A percentile compares a stretch with the other conserved stretches of the same genome.
Evolutionary conservation across 2,797 vertebrate species (phyloP).

Genomic region (Sebastes steindachneri): DNA sequence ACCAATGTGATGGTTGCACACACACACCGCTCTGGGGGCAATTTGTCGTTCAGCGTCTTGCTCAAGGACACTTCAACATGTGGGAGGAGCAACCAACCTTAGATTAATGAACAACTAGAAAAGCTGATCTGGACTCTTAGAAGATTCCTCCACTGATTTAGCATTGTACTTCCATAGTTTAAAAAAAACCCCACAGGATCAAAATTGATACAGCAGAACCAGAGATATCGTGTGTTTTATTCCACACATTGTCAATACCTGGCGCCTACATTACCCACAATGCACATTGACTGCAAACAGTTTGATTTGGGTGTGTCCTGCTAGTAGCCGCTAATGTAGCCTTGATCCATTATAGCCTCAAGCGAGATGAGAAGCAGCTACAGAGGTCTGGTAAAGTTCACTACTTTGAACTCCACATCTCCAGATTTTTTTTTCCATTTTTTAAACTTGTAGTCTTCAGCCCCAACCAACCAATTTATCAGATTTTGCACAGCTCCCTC

Average conservation of each 20-base stretch:
- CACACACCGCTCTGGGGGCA: not conserved
- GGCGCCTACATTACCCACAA: too few species aligned
- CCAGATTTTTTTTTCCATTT: not conserved
- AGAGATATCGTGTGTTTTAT: fast-evolving
- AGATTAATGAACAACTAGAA: not conserved
- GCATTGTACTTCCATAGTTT: too few species aligned
- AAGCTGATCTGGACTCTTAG: not conserved
- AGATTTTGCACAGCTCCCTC: not conserved
- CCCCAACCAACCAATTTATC: not conserved
- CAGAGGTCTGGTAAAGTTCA: not conserved
- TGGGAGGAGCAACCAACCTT: not conserved
- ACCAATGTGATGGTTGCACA: too few species aligned
- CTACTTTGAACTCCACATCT: not conserved
- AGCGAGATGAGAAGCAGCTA: not conserved
- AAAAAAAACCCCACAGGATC: fast-evolving
- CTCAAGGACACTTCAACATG: not conserved
- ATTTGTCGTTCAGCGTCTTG: not conserved
- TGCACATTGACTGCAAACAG: too few species aligned
- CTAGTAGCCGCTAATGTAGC: not conserved
- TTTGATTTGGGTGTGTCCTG: too few species aligned
- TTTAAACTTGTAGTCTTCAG: not conserved
- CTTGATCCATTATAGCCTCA: not conserved
- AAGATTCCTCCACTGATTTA: not conserved
- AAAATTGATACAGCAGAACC: too few species aligned
- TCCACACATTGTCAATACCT: too few species aligned